Base-by-base conservation (phyloP, 1,140 invertebrate genomes). In the Dolichoris vasculosae region DNA sequence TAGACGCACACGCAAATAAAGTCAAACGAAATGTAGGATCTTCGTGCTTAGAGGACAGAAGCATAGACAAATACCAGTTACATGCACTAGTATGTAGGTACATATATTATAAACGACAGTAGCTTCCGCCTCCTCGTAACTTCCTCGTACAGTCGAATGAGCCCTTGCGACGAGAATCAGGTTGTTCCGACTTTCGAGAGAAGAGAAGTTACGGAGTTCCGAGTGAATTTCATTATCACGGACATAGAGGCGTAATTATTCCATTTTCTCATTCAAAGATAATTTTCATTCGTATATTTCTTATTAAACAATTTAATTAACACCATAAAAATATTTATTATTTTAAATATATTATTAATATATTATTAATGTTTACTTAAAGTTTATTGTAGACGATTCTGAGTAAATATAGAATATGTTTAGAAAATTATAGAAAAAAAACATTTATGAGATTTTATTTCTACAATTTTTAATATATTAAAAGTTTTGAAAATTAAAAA, bases 11-110 rank as follows among this genome's bases (percentile, higher is more conserved):
- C n/a, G n/a, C n/a, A n/a, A n/a, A n/a, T n/a, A n/a, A n/a, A 88
- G 86, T 82, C 43, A 85, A 55, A 17, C 51, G 20, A 9, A 55
- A 55, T 55, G 15, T 55, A 55, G 8, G 20, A 55, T 55, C 51
- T 17, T 15, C 51, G 17, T 55, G 13, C 51, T 55, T 15, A 17
- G 51, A 15, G 51, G 51, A 30, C 48, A 46, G 32, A 48, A 48
- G 32, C 23, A 4, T 20, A 23, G 20, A 67, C 26, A 83, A 76
- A 64, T 48, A 64, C 73, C 35, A 75, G 71, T 75, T 43, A 67
- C 20, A 75, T 13, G 32, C 40, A 73, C 20, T 35, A 48, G 77
- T 81, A 81, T 71, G 82, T 87, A 88, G 85, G 85, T 90, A 88
- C 82, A 86, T 87, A 75, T 82, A 59, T 82, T 46, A 75, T 51